Evolutionary conservation across 2,888 invertebrate species (phyloP).

Genomic region (Asteroscopus sphinx): DNA sequence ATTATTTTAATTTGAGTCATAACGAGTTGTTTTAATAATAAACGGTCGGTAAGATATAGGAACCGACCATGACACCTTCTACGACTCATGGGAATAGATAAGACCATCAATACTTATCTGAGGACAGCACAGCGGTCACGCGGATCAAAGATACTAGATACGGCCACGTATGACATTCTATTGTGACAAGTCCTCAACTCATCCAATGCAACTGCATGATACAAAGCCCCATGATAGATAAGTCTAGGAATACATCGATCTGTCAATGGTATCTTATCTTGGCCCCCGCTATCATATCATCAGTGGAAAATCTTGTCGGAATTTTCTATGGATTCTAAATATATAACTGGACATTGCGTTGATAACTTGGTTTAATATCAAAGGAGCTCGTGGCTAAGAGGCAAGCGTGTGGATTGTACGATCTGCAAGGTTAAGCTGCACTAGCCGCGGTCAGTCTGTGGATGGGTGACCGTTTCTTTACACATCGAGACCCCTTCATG

Average conservation of each 20-base stretch:
- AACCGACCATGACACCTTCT: background rate
- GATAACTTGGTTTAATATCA: too few species aligned
- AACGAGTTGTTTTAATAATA: too few species aligned
- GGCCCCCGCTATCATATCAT: conserved; percentile 7
- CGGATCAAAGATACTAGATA: background rate
- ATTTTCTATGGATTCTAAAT: background rate
- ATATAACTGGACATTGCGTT: background rate
- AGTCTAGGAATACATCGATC: conserved; percentile 21
- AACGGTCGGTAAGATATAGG: background rate
- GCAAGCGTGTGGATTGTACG: too few species aligned
- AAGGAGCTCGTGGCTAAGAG: too few species aligned
- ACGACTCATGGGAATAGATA: conserved; percentile 1
- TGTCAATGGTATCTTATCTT: conserved; percentile 25
- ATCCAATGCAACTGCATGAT: conserved; percentile 28
- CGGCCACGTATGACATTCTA: conserved; percentile 1
- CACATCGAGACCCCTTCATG: too few species aligned
- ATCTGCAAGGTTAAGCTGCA: too few species aligned
- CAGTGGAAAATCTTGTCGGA: background rate
- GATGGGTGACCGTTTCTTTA: too few species aligned
- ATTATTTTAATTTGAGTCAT: too few species aligned
- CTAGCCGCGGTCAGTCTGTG: too few species aligned
- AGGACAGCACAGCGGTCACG: conserved; percentile 14
- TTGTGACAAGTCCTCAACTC: background rate
- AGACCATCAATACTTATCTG: background rate
- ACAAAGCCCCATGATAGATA: conserved; percentile 7